Base-by-base conservation (phyloP, 2,113 vertebrate genomes). In the Grammomys dolichurus region DNA sequence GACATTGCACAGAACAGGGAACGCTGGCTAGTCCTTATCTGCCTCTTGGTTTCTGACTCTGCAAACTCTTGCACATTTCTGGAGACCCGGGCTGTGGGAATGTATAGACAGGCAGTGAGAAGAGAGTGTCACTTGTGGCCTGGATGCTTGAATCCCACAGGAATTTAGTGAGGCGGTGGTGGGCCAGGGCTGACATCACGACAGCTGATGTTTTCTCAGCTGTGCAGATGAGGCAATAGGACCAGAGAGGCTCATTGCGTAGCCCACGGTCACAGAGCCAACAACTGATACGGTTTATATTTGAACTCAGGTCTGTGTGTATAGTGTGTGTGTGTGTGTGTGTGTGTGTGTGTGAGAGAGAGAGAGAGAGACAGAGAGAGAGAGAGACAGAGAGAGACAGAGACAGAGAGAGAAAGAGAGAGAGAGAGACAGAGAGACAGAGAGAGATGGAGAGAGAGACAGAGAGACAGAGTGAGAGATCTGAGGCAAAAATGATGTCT, bases 1-100 rank as follows among this genome's bases (percentile, higher is more conserved):
- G 82, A 91, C 94, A 89, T 78, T 76, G 88, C 60, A 75, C 87
- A 36, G 33, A 81, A 28, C 28, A 86, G 78, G 60, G 54, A 93
- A 92, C 67, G 31, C 13, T 69, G 67, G 67, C 31, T 31, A 69
- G 13, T 33, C 31, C 65, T 86, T 22, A 12, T 36, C 87, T n/a
- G 26, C 17, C 43, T 22, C 48, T 36, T 46, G 11, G 76, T 43
- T 77, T 65, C 92, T 46, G 56, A 43, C 1, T 91, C 65, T 76
- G 56, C 20, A 77, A 7, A 33, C 69, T 58, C 65, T 69, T 60
- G 67, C 24, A 11, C 0, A 3, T 31, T 28, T n/a, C 78, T 40
- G 28, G 48, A 22, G 5, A 48, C 36, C 77, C 8, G 0, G 36
- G 20, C 3, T 36, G 16, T 16, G 46, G 86, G 67, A 10, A 0